These are phyloP conservation scores for Australoheros scitulus DNA, from an alignment of 2,113 vertebrate genomes.

Conservation along the genomic window DNA sequence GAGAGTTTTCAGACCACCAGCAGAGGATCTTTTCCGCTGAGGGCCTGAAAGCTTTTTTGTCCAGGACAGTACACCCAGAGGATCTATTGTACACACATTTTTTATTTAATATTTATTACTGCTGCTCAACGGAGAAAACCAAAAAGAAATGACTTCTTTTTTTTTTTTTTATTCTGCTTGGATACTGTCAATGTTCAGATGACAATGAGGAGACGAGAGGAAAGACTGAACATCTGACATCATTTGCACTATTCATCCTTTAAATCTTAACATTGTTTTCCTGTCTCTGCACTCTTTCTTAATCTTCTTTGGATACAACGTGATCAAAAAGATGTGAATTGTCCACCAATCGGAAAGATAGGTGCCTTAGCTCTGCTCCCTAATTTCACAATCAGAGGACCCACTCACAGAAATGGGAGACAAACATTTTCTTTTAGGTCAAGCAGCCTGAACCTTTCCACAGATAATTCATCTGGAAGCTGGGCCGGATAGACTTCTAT, in stretches of 20 bases:
- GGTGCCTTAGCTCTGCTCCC: constrained; percentile 60
- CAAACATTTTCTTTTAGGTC: neutral
- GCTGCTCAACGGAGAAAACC: constrained; percentile 69
- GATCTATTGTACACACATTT: constrained; percentile 46
- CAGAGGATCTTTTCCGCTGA: neutral
- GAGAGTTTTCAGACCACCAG: constrained; percentile 21
- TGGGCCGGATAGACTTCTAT: neutral
- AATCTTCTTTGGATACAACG: constrained; percentile 28
- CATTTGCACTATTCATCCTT: constrained; percentile 80
- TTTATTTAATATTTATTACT: constrained; percentile 83
- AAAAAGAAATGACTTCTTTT: constrained; percentile 41
- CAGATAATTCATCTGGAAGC: neutral
- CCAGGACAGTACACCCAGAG: constrained; percentile 16
- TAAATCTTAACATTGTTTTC: constrained; percentile 60
- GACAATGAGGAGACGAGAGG: constrained; percentile 37
- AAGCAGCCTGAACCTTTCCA: neutral
- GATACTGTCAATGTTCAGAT: constrained; percentile 44
- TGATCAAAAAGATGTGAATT: constrained; percentile 24
- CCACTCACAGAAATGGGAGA: neutral
- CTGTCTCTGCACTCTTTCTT: constrained; percentile 22
- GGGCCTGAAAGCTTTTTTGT: constrained; percentile 15
- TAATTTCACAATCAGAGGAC: constrained; percentile 25
- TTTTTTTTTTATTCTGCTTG: constrained; percentile 31
- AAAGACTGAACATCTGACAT: constrained; percentile 58
- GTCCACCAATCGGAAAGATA: constrained; percentile 38